These are phyloP conservation scores for Heterodera schachtii DNA, from an alignment of 1,140 invertebrate genomes.

Conservation along the genomic window DNA sequence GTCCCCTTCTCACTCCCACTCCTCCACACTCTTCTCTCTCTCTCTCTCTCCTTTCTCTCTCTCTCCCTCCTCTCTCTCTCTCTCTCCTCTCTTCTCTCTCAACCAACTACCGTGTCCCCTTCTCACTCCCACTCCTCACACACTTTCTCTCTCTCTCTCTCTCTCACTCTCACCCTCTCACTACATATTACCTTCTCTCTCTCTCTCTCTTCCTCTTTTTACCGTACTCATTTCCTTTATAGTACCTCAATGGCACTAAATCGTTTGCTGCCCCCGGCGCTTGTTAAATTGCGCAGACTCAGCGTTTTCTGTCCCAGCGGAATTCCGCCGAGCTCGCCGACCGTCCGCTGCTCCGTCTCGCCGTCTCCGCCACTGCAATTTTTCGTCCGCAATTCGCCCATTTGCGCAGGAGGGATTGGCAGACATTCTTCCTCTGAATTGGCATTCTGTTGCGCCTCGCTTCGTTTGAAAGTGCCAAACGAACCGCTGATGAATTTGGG, in stretches of 20 bases:
- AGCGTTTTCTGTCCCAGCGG: conserved; percentile 4
- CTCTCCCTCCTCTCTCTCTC: too few species aligned
- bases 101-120: background rate
- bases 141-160: too few species aligned
- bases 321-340: background rate
- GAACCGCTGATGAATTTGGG: conserved; percentile 64
- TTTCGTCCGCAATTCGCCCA: conserved; percentile 23
- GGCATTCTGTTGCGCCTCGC: background rate
- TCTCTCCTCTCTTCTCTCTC: too few species aligned
- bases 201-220: too few species aligned
- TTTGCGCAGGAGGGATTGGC: conserved; percentile 50
- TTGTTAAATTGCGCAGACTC: background rate
- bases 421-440: conserved; percentile 60
- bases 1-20: too few species aligned
- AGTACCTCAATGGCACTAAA: conserved; percentile 8
- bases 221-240: background rate
- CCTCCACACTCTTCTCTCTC: background rate
- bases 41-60: too few species aligned
- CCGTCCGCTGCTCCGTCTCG: background rate
- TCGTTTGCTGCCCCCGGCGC: conserved; percentile 2
- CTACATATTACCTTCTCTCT: too few species aligned
- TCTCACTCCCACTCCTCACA: too few species aligned
- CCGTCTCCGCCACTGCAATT: conserved; percentile 4
- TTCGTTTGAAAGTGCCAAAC: conserved; percentile 23
- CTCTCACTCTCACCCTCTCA: too few species aligned